Percentiles rank a stretch among this genome's conserved stretches.
These are phyloP conservation scores for Steinernema khuongi DNA, from an alignment of 1,140 invertebrate species.

Conservation along the genomic window DNA sequence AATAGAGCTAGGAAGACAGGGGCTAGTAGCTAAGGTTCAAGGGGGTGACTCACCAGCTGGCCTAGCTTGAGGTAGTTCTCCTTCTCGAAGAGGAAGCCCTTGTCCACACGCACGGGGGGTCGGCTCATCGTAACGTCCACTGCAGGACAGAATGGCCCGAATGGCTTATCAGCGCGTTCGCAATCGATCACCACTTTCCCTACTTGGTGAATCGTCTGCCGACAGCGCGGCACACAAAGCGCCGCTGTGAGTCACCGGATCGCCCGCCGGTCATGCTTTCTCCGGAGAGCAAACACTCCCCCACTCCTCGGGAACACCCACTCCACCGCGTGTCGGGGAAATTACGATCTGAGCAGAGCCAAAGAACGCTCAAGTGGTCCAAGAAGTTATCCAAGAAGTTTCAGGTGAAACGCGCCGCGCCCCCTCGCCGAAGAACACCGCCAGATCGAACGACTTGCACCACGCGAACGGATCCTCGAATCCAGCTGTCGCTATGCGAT, in stretches of 20 bases:
- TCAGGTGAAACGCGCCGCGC: not conserved
- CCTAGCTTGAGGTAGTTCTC: constrained; percentile 26
- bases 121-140: constrained; percentile 3
- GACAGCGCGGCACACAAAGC: no score
- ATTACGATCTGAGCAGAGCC: no score
- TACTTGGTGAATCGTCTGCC: not conserved
- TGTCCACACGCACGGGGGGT: constrained; percentile 22
- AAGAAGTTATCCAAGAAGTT: not conserved
- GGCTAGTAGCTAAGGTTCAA: not conserved
- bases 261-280: no score
- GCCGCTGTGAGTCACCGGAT: no score
- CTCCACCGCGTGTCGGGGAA: no score
- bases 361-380: not conserved
- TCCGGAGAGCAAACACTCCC: no score
- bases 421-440: not conserved
- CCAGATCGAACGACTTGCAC: not conserved
- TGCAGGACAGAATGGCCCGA: not conserved
- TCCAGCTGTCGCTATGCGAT: not conserved
- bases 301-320: no score
- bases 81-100: constrained; percentile 27
- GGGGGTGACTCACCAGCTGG: constrained; percentile 21
- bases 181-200: constrained; percentile 1
- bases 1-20: no score
- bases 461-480: not conserved
- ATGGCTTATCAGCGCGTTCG: not conserved